Conservation (phyloP, 2,113 vertebrate species). For the Callaeas wilsoni region DNA sequence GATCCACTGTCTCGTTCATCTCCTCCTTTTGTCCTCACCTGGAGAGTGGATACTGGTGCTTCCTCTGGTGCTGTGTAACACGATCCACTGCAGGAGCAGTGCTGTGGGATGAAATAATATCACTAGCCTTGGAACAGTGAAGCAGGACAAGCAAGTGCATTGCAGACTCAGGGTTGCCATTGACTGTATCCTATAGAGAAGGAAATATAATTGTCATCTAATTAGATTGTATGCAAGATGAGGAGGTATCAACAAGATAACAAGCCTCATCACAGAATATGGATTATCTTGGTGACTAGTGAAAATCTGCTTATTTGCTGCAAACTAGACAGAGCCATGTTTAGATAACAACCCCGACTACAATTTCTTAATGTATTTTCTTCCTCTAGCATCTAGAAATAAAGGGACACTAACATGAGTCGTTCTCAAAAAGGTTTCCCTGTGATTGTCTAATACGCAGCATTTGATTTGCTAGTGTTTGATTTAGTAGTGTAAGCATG, state of each 20-base stretch:
- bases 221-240: not conserved
- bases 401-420: not conserved
- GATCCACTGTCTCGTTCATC: not conserved
- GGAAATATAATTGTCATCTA: not conserved
- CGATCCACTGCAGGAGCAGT: not conserved
- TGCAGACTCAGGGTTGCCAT: not conserved
- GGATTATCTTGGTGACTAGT: not conserved
- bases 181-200: not conserved
- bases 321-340: not conserved
- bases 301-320: not conserved
- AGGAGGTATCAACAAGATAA: not conserved
- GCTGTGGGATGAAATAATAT: not conserved
- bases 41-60: not conserved
- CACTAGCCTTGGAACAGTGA: not conserved
- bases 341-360: not conserved
- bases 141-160: not conserved
- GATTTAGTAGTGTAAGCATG: not conserved
- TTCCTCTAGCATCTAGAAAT: not conserved
- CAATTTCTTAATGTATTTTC: not conserved
- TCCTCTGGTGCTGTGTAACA: not conserved
- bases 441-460: not conserved
- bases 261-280: not conserved
- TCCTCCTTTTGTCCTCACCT: not conserved
- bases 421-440: not conserved
- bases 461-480: not conserved